phyloP scores from a whole-genome alignment of 2,888 invertebrate genomes.

The Nomada fabriciana region DNA sequence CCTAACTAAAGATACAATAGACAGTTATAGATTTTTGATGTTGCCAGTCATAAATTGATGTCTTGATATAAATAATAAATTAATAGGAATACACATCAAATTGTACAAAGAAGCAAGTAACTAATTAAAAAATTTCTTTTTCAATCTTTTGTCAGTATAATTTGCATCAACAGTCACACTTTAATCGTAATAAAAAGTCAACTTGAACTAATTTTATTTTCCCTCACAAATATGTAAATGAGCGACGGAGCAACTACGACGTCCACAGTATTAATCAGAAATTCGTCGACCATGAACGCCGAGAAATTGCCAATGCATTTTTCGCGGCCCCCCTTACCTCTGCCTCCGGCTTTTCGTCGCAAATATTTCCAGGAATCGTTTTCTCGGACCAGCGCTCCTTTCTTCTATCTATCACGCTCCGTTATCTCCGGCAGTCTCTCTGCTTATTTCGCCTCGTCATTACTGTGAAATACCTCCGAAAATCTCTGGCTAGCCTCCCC shows the following conservation, averaged over 20 bases:
- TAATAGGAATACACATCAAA: no score
- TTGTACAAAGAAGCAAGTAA: background rate
- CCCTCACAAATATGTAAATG: background rate
- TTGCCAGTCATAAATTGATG: no score
- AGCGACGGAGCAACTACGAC: background rate
- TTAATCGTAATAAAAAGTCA: no score
- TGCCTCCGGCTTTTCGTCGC: slow-evolving; percentile 7
- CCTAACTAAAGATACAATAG: no score
- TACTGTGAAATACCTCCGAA: slow-evolving; percentile 67
- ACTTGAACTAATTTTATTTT: no score
- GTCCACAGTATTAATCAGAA: slow-evolving; percentile 23
- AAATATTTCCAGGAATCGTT: slow-evolving; percentile 59
- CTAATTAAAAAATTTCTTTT: no score
- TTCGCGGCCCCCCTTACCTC: background rate
- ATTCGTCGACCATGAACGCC: slow-evolving; percentile 7
- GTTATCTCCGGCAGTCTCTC: slow-evolving; percentile 41
- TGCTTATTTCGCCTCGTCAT: slow-evolving; percentile 68
- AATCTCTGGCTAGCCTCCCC: slow-evolving; percentile 65
- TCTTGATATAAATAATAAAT: no score
- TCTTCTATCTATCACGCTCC: slow-evolving; percentile 22
- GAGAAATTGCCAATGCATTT: slow-evolving; percentile 23
- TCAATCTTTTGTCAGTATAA: no score
- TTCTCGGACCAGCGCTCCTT: slow-evolving; percentile 18
- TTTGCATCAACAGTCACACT: no score
- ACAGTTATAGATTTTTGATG: no score